Percentiles rank a stretch among this genome's conserved stretches.
Conservation (phyloP, 2,113 vertebrate species). For the Diphyllodes magnificus region DNA sequence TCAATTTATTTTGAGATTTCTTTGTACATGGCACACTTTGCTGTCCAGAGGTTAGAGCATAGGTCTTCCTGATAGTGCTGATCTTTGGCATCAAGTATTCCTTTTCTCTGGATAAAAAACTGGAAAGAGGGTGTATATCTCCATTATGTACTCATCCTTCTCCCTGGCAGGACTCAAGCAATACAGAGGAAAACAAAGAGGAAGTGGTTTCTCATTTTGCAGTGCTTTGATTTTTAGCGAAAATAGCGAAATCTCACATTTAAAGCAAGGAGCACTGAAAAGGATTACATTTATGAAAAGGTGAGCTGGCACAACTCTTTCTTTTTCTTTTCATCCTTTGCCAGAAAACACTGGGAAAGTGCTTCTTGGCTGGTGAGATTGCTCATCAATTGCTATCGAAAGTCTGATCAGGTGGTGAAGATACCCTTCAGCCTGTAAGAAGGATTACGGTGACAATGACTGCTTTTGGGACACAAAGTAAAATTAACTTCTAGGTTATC, state of each 20-base stretch:
- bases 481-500: slow-evolving; percentile 85
- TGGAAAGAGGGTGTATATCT: neutral
- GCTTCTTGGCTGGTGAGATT: slow-evolving; percentile 1
- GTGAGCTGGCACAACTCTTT: neutral
- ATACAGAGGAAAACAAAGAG: neutral
- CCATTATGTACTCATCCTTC: neutral
- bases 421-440: slow-evolving; percentile 73
- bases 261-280: neutral
- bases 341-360: neutral
- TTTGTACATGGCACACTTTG: neutral
- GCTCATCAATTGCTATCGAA: slow-evolving; percentile 68
- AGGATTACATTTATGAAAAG: neutral
- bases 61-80: neutral
- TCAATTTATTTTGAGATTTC: neutral
- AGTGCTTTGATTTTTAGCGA: neutral
- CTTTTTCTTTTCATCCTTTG: neutral
- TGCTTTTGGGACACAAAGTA: slow-evolving; percentile 78
- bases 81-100: neutral
- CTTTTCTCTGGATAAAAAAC: neutral
- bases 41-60: neutral
- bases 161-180: neutral
- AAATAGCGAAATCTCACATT: neutral
- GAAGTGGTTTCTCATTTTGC: neutral
- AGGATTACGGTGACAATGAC: slow-evolving; percentile 76
- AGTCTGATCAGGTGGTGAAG: slow-evolving; percentile 69